phyloP scores from a whole-genome alignment of 2,113 vertebrate genomes.

The Arenaria interpres region DNA sequence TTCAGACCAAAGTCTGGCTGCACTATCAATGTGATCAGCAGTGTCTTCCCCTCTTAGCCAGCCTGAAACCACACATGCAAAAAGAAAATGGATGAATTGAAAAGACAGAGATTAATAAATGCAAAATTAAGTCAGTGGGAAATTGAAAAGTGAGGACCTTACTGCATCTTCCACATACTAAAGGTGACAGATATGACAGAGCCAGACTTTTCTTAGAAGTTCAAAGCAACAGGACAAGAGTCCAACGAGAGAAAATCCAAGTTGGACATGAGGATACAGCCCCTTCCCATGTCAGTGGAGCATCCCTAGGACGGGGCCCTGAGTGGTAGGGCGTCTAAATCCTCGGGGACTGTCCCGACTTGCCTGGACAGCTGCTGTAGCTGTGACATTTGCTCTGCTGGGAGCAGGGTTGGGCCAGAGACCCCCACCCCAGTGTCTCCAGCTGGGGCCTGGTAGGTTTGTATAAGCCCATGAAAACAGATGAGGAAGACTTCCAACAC shows the following conservation, averaged over 20 bases:
- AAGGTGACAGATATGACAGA: not conserved
- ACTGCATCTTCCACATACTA: not conserved
- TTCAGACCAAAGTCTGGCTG: not conserved
- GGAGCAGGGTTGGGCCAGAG: not conserved
- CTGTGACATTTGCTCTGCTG: not conserved
- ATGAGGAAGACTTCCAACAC: not conserved
- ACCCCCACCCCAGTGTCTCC: not conserved
- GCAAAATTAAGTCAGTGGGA: not conserved
- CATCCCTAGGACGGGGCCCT: not conserved
- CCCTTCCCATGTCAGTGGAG: not conserved
- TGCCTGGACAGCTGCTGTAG: not conserved
- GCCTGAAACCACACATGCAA: not conserved
- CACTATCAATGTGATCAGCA: not conserved
- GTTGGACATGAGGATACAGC: not conserved
- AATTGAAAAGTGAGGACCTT: not conserved
- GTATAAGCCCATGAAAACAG: not conserved
- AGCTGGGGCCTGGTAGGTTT: not conserved
- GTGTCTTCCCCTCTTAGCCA: not conserved
- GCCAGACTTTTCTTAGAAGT: not conserved
- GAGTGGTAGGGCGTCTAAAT: not conserved
- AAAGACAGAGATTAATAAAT: not conserved
- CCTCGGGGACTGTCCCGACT: not conserved
- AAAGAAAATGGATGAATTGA: not conserved
- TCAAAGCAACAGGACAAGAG: not conserved
- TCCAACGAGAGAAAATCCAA: not conserved